phyloP scores from a whole-genome alignment of 2,113 vertebrate genomes.

The Nettapus auritus region DNA sequence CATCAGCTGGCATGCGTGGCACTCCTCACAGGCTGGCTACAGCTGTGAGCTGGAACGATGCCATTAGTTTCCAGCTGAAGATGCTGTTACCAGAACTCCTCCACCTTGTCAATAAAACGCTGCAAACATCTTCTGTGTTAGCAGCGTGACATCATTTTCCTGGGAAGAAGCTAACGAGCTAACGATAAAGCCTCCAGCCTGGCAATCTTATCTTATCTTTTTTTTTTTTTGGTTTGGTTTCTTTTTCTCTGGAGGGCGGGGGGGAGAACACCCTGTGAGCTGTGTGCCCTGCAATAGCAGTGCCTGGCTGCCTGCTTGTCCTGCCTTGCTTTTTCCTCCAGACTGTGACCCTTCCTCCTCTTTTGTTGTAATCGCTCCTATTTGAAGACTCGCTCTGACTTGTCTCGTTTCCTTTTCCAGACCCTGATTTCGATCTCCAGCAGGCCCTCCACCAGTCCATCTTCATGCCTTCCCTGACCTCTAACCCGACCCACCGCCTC shows the following conservation, averaged over 20 bases:
- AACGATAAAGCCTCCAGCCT: slow-evolving; percentile 24
- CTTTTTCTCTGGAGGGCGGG: not conserved
- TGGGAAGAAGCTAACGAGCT: slow-evolving; percentile 35
- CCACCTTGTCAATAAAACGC: slow-evolving; percentile 68
- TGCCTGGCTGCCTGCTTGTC: not conserved
- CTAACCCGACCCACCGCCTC: slow-evolving; percentile 83
- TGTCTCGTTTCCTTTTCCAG: slow-evolving; percentile 24
- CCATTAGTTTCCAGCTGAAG: slow-evolving; percentile 58
- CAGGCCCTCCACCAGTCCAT: slow-evolving; percentile 91
- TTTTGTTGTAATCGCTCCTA: not conserved
- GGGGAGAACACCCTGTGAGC: not conserved
- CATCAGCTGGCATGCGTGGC: not conserved
- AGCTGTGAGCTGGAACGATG: slow-evolving; percentile 49
- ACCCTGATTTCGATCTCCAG: slow-evolving; percentile 82
- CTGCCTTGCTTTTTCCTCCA: not conserved
- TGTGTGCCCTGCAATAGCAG: not conserved
- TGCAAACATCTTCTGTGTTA: slow-evolving; percentile 62
- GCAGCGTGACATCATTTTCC: slow-evolving; percentile 69
- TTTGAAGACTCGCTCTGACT: not conserved
- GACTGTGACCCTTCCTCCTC: not conserved
- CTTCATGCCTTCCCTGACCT: slow-evolving; percentile 85
- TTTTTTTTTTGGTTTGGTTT: not conserved
- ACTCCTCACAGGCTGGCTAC: not conserved
- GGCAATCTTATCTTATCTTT: slow-evolving; percentile 5
- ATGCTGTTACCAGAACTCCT: slow-evolving; percentile 72